Conservation (phyloP, 2,797 vertebrate genomes). For the Aphelocoma californica region DNA sequence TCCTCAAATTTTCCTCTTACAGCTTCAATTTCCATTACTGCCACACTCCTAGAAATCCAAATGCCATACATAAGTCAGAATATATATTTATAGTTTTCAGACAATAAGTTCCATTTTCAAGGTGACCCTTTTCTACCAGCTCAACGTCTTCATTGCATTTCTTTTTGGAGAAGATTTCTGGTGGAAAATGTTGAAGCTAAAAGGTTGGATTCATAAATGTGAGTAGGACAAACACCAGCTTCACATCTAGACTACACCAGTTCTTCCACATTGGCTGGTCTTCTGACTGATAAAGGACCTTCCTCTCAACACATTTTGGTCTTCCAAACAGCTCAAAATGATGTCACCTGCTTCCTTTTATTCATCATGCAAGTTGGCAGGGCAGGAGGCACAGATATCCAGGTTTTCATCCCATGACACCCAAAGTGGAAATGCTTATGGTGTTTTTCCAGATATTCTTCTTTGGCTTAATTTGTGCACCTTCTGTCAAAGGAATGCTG, state of each 20-base stretch:
- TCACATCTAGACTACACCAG: background rate
- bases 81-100: background rate
- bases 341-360: background rate
- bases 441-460: background rate
- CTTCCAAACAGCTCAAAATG: background rate
- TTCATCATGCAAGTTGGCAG: background rate
- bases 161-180: background rate
- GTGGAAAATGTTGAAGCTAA: background rate
- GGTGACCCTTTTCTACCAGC: background rate
- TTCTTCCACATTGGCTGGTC: background rate
- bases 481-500: background rate
- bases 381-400: background rate
- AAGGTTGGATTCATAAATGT: background rate
- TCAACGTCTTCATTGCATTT: background rate
- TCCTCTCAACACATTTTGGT: background rate
- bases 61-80: background rate
- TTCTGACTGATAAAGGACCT: background rate
- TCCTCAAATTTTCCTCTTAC: background rate
- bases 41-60: background rate
- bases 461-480: background rate
- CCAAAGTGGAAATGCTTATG: background rate
- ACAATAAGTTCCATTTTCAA: background rate
- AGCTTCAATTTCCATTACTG: background rate
- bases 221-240: accelerated
- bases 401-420: background rate